A percentile compares a stretch with the other conserved stretches of the same genome.
phyloP scores from a whole-genome alignment of 2,888 invertebrate species.

The Scelioninae gen. 2 region DNA sequence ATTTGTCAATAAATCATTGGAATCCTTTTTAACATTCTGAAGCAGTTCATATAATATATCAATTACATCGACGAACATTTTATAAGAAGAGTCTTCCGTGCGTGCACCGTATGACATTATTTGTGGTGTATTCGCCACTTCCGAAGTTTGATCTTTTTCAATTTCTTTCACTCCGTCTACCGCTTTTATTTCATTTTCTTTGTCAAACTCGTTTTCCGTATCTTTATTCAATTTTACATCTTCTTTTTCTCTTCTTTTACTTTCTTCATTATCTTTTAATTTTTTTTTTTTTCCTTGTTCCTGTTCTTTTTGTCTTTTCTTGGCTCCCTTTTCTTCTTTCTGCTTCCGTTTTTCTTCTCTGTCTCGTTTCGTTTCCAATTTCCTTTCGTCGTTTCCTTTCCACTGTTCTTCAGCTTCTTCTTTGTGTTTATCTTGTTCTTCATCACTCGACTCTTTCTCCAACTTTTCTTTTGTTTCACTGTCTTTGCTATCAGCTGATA shows the following conservation, averaged over 20 bases:
- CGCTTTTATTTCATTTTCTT: conserved; percentile 54
- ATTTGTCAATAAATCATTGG: conserved; percentile 60
- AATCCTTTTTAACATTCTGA: conserved; percentile 59
- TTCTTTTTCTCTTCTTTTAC: conserved; percentile 45
- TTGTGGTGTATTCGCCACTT: conserved; percentile 11
- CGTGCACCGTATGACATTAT: conserved; percentile 8
- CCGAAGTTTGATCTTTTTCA: conserved; percentile 23
- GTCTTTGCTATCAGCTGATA: neutral
- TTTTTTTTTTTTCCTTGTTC: conserved; percentile 47
- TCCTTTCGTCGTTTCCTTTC: conserved; percentile 46
- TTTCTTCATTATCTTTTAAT: conserved; percentile 37
- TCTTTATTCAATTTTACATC: conserved; percentile 12
- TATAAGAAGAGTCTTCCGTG: conserved; percentile 42
- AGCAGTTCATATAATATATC: conserved; percentile 66
- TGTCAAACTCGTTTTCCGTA: conserved; percentile 43
- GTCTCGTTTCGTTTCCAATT: neutral
- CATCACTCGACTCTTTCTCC: neutral
- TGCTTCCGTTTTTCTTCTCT: conserved; percentile 42
- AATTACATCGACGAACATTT: conserved; percentile 65
- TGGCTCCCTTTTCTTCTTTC: conserved; percentile 56
- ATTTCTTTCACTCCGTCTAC: too few relatives aligned
- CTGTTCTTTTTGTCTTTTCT: conserved; percentile 31
- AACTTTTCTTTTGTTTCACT: neutral
- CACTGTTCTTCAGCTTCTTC: conserved; percentile 31
- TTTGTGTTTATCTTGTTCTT: conserved; percentile 56